Percentiles rank a stretch among this genome's conserved stretches.
These are phyloP conservation scores for Stigmatopora argus DNA, from an alignment of 2,113 vertebrate species.

Conservation along the genomic window DNA sequence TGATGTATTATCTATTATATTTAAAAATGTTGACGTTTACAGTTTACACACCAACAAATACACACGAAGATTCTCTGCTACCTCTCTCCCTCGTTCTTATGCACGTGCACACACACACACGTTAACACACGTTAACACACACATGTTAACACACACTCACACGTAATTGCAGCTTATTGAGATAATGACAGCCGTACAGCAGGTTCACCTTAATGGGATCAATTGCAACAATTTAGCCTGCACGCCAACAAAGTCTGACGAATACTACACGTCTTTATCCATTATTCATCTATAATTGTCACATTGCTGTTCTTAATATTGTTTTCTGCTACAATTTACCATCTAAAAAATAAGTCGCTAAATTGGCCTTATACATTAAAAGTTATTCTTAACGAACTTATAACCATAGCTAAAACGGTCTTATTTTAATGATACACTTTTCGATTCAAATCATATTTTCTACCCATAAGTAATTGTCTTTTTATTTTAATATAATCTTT, in stretches of 20 bases:
- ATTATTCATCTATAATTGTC: not conserved
- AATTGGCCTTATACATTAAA: not conserved
- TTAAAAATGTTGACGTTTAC: not conserved
- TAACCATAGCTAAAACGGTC: no score
- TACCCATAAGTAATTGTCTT: not conserved
- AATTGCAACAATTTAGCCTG: conserved; percentile 48
- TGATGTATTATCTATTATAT: not conserved
- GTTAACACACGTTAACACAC: not conserved
- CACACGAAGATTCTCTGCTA: not conserved
- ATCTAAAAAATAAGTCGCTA: not conserved
- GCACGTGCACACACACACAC: not conserved
- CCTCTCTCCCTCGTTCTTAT: no score
- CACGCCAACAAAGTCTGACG: not conserved
- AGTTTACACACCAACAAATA: not conserved
- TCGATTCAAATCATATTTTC: not conserved
- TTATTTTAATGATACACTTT: not conserved
- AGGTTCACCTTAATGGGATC: conserved; percentile 49
- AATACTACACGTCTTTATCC: not conserved
- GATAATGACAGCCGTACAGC: conserved; percentile 46
- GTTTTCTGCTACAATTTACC: not conserved
- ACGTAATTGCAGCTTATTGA: conserved; percentile 53
- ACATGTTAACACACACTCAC: not conserved
- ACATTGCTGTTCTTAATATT: not conserved
- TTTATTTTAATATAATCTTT: not conserved
- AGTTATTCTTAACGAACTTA: no score